Conservation (phyloP, 2,888 invertebrate species). For the Ophion slaviceki region DNA sequence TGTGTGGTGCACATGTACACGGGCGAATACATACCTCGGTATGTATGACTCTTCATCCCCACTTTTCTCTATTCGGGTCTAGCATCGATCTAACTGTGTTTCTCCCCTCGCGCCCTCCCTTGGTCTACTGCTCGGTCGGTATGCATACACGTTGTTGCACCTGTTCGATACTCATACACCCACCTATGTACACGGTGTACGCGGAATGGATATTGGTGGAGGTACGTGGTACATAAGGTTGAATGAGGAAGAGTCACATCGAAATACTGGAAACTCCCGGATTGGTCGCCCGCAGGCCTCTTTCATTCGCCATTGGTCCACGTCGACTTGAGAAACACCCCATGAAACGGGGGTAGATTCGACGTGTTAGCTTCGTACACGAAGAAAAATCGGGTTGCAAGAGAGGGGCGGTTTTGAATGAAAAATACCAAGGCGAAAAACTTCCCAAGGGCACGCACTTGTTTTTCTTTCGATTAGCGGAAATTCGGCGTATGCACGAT, state of each 20-base stretch:
- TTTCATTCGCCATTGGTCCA: conserved; percentile 72
- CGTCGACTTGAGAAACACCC: conserved; percentile 47
- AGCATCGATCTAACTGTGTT: conserved; percentile 55
- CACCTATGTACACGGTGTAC: background rate
- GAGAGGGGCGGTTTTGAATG: background rate
- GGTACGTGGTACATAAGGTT: background rate
- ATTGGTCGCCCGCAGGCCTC: conserved; percentile 74
- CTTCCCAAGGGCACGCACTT: background rate
- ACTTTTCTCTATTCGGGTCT: conserved; percentile 47
- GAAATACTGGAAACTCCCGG: conserved; percentile 78
- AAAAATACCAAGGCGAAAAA: background rate
- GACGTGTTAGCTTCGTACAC: conserved; percentile 28
- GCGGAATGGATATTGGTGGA: too few relatives aligned
- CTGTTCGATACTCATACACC: conserved; percentile 29
- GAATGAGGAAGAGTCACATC: conserved; percentile 73
- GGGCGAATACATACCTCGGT: background rate
- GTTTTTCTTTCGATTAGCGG: too few relatives aligned
- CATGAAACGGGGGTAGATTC: conserved; percentile 37
- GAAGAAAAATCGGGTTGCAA: conserved; percentile 30
- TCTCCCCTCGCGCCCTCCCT: conserved; percentile 38
- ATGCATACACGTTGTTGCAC: conserved; percentile 32
- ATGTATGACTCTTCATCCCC: conserved; percentile 30
- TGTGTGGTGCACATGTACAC: conserved; percentile 46
- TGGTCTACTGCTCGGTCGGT: background rate
- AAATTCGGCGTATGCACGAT: too few relatives aligned